Percentiles rank a stretch among this genome's conserved stretches.
phyloP scores from a whole-genome alignment of 2,113 vertebrate genomes.

The Pangasianodon hypophthalmus region DNA sequence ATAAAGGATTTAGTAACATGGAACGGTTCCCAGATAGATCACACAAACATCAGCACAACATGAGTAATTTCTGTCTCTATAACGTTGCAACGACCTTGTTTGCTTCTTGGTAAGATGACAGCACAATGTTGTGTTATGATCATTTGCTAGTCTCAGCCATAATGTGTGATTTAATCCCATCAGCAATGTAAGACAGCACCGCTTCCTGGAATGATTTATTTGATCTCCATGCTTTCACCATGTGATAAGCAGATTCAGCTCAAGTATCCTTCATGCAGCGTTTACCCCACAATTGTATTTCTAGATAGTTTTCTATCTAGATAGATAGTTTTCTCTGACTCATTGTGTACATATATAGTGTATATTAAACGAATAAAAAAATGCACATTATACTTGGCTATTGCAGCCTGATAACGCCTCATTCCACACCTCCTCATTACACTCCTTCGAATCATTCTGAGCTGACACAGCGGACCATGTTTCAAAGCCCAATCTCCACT shows the following conservation, averaged over 20 bases:
- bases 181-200: not conserved
- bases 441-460: not conserved
- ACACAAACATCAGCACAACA: slow-evolving; percentile 5
- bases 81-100: not conserved
- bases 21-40: not conserved
- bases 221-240: not conserved
- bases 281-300: not conserved
- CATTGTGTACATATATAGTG: not conserved
- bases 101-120: not conserved
- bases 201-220: not conserved
- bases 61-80: not conserved
- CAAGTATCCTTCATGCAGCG: not conserved
- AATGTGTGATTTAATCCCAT: slow-evolving; percentile 21
- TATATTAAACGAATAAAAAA: not conserved
- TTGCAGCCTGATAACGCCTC: not conserved
- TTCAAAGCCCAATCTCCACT: not conserved
- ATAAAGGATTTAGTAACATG: slow-evolving; percentile 4
- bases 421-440: not conserved
- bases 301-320: not conserved
- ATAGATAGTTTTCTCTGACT: not conserved
- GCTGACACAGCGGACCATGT: not conserved
- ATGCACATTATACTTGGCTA: not conserved
- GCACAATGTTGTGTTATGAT: not conserved
- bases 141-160: slow-evolving; percentile 2
- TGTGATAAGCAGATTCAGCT: not conserved